These are phyloP conservation scores for Podarcis lilfordi DNA, from an alignment of 2,797 vertebrate species.

Conservation along the genomic window DNA sequence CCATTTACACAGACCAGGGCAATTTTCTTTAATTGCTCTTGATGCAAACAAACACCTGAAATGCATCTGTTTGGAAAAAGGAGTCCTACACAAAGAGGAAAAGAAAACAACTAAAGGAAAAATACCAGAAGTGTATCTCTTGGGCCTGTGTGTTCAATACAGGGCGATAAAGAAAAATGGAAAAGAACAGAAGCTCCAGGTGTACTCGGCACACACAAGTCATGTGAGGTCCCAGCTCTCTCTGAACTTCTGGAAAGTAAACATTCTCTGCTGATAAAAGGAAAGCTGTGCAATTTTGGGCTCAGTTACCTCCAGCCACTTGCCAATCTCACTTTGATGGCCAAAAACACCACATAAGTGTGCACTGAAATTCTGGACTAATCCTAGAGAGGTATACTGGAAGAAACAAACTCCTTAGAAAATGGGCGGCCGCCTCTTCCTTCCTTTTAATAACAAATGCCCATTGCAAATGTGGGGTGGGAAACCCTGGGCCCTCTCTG, in stretches of 20 bases:
- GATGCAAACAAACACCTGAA: conserved; percentile 2
- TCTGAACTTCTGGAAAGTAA: conserved; percentile 51
- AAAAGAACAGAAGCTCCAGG: conserved; percentile 43
- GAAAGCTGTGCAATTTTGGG: conserved; percentile 17
- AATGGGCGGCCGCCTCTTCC: neutral
- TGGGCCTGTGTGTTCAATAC: conserved; percentile 12
- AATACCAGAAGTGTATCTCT: neutral
- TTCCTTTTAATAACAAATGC: neutral
- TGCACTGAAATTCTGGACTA: neutral
- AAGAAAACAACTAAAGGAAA: neutral
- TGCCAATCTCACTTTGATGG: conserved; percentile 47
- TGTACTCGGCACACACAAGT: conserved; percentile 10
- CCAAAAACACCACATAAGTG: accelerated
- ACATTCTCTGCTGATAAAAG: conserved; percentile 46
- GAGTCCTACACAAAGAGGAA: conserved; percentile 34
- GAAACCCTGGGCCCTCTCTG: too few species aligned
- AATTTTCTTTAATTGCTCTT: conserved; percentile 46
- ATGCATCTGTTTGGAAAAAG: conserved; percentile 43
- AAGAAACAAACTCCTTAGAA: neutral
- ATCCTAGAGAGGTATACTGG: neutral
- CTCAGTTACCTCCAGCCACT: neutral
- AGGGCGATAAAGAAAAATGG: conserved; percentile 15
- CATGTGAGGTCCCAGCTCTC: conserved; percentile 21
- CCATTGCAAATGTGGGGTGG: neutral
- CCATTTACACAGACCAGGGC: conserved; percentile 42